phyloP scores from a whole-genome alignment of 2,888 invertebrate species.

The Caenorhabditis virilis region DNA sequence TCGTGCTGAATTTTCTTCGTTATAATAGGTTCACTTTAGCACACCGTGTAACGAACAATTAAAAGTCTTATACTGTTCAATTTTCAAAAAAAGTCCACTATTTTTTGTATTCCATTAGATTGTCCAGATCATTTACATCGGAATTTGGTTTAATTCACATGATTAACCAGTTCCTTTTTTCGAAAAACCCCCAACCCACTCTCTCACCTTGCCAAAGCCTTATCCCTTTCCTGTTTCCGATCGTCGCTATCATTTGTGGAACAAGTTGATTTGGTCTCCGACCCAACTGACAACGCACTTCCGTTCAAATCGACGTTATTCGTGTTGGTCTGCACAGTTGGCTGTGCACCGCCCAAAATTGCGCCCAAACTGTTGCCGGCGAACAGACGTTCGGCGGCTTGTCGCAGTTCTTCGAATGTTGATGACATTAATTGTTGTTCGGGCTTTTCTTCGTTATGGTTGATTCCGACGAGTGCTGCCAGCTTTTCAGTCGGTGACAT shows the following conservation, averaged over 20 bases:
- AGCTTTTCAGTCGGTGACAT: slow-evolving; percentile 51
- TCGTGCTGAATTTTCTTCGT: too few relatives aligned
- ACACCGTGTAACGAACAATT: too few relatives aligned
- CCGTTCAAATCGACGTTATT: slow-evolving; percentile 45
- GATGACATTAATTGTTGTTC: slow-evolving; percentile 11
- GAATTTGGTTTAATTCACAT: too few relatives aligned
- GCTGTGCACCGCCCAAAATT: slow-evolving; percentile 15
- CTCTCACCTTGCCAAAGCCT: slow-evolving; percentile 41
- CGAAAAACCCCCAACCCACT: neutral
- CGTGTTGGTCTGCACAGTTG: slow-evolving; percentile 11
- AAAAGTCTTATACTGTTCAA: too few relatives aligned
- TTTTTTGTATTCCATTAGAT: too few relatives aligned
- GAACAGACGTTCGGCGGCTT: slow-evolving; percentile 38
- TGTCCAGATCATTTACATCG: too few relatives aligned
- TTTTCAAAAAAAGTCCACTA: too few relatives aligned
- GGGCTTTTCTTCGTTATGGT: slow-evolving; percentile 6
- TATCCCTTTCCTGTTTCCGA: slow-evolving; percentile 43
- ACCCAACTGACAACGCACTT: slow-evolving; percentile 23
- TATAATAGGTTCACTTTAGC: too few relatives aligned
- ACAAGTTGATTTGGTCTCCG: slow-evolving; percentile 43
- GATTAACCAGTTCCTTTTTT: too few relatives aligned
- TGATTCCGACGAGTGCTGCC: slow-evolving; percentile 54
- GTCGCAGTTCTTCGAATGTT: slow-evolving; percentile 45
- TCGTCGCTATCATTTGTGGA: slow-evolving; percentile 40
- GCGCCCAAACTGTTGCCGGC: slow-evolving; percentile 12